Percentiles rank a stretch among this genome's conserved stretches.
Evolutionary conservation across 64 coral and sea anemone genomes (phyloP).

Genomic region (Porites lutea): DNA sequence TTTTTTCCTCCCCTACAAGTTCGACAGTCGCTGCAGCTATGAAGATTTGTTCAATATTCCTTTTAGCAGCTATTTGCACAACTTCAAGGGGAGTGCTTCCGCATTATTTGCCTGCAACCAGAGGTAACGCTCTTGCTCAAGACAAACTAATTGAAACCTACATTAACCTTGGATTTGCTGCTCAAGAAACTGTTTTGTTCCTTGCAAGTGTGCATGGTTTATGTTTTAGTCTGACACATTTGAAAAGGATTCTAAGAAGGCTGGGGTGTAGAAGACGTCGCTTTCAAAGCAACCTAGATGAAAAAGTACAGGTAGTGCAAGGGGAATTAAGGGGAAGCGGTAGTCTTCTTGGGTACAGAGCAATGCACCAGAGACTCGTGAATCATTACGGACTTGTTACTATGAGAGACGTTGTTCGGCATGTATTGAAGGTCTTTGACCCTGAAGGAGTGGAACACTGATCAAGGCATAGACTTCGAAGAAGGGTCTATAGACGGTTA

Average conservation of each 20-base stretch:
- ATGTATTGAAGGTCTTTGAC: constrained; percentile 22
- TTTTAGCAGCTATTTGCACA: no score
- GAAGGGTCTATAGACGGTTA: not conserved
- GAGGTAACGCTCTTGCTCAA: no score
- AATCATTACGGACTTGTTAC: constrained; percentile 33
- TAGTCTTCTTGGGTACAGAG: constrained; percentile 47
- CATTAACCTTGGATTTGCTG: constrained; percentile 40
- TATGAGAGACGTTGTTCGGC: constrained; percentile 41
- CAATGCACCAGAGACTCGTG: constrained; percentile 37
- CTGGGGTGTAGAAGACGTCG: constrained; percentile 35
- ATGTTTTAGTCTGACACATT: constrained; percentile 9
- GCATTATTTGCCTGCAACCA: no score
- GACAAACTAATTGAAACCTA: constrained; percentile 14
- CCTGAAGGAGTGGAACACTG: constrained; percentile 38
- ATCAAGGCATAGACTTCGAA: constrained; percentile 35
- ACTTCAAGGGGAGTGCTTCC: no score
- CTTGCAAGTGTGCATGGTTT: constrained; percentile 38
- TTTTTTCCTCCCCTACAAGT: no score
- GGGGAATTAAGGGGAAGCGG: constrained; percentile 5
- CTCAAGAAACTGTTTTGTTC: constrained; percentile 44
- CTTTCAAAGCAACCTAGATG: constrained; percentile 21
- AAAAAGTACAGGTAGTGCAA: not conserved
- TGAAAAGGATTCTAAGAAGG: constrained; percentile 36
- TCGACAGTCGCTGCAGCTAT: no score
- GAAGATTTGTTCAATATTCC: no score